Conservation (phyloP, 2,888 invertebrate genomes). For the Agrotis clavis region DNA sequence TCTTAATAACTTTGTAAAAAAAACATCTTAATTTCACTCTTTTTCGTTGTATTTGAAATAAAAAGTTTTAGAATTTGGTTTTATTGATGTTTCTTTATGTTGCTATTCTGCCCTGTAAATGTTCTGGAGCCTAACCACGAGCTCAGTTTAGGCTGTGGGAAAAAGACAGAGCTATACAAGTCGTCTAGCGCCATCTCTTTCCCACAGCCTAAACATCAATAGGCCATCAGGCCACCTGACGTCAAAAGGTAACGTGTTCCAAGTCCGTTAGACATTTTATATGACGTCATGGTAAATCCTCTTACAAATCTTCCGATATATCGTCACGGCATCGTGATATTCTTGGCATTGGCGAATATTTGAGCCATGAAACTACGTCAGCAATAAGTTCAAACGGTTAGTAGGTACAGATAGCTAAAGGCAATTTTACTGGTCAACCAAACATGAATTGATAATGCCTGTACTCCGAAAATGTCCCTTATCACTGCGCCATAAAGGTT, state of each 20-base stretch:
- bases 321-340: constrained; percentile 5
- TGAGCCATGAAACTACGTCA: not conserved
- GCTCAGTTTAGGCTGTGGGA: no score
- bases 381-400: not conserved
- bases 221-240: no score
- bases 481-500: not conserved
- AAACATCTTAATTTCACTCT: no score
- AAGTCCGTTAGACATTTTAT: constrained; percentile 1
- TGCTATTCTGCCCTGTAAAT: no score
- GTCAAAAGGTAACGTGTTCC: constrained; percentile 20
- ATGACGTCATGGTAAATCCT: constrained; percentile 19
- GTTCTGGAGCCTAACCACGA: no score
- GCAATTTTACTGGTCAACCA: not conserved
- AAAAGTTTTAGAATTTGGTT: no score
- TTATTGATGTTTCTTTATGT: not conserved
- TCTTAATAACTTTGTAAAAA: no score
- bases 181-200: no score
- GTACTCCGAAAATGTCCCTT: not conserved
- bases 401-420: not conserved
- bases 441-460: no score
- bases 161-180: no score
- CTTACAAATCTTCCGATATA: not conserved
- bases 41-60: no score
- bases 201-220: no score
- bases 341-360: constrained; percentile 13